Evolutionary conservation across 2,888 invertebrate genomes (phyloP), one percentile per base, ranked within the genome.

Genomic region (Athalia rosae): DNA sequence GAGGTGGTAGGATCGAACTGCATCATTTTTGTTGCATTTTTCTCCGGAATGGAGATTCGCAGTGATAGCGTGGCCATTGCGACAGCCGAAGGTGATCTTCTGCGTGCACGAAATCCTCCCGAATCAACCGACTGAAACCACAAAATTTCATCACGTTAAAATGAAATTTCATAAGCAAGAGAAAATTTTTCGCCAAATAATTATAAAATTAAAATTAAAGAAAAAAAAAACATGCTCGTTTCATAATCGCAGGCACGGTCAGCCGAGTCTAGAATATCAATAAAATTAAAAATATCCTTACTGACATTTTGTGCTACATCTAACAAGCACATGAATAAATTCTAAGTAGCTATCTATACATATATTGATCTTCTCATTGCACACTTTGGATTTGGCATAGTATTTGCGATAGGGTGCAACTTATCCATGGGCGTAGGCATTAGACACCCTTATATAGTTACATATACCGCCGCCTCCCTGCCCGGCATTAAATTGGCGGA

Each of bases 1-100:
- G 97, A 95, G 81, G 96, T 98, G 87, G 96, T 95, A 58, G 98
- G 97, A 91, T 98, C 98, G 91, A 99, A 99, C 91, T 99, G 98
- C 92, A 99, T 98, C 84, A 98, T 98, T 93, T 99, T 99, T 89
- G 97, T 97, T 87, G 97, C 96, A 90, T 96, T 95, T 85, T 95
- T 95, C 87, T 94, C 94, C 88, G 96, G 95, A 89, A 97, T 94
- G 86, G 95, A 95, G 90, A 97, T 96, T 90, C 96, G 95, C 83
- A 97, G 92, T 80, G 97, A 96, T 82, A 97, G 91, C 71, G 93
- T 92, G 83, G 94, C 93, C 94, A 94, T 95, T 86, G 91, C 84
- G 82, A 85, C 84, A 83, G 85, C 82, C 79, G 84, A 80, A 50
- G 85, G 85, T 82, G 84, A 85, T 83, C 81, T 84, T 84, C 83